Conservation (phyloP, 2,113 vertebrate species). For the rat (Rattus norvegicus) region DNA sequence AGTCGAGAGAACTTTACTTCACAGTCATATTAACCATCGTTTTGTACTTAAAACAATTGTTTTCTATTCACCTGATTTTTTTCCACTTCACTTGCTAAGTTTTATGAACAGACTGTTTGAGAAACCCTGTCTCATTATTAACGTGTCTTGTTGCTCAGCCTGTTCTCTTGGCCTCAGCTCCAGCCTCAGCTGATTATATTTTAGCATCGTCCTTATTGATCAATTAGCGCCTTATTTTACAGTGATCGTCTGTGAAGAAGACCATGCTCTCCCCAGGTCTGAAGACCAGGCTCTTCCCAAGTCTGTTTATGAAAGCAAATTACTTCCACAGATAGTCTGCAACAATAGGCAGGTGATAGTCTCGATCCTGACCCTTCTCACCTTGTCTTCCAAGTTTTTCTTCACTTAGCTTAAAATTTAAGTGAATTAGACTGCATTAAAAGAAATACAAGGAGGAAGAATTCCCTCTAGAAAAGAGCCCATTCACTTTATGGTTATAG, state of each 20-base stretch:
- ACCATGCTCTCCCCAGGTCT: neutral
- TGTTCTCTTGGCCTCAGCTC: neutral
- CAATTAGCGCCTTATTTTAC: slow-evolving; percentile 25
- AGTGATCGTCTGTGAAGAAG: neutral
- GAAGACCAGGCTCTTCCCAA: no score
- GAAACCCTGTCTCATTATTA: slow-evolving; percentile 1
- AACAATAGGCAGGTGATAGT: neutral
- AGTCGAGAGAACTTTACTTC: slow-evolving; percentile 22
- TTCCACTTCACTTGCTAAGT: slow-evolving; percentile 37
- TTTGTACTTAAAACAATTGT: slow-evolving; percentile 58
- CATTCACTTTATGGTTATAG: neutral
- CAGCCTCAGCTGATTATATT: neutral
- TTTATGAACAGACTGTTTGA: slow-evolving; percentile 11
- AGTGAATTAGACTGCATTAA: neutral
- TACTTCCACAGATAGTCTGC: neutral
- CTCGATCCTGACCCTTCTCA: slow-evolving; percentile 1
- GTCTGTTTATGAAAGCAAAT: neutral
- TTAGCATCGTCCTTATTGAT: slow-evolving; percentile 29
- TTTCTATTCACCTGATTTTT: slow-evolving; percentile 52
- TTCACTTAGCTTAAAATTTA: neutral
- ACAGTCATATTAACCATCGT: neutral
- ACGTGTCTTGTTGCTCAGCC: neutral
- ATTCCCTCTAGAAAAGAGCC: neutral
- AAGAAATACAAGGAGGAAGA: neutral
- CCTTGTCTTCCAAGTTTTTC: neutral